Percentiles rank a stretch among this genome's conserved stretches.
Evolutionary conservation across 2,888 invertebrate species (phyloP).

Genomic region (Caradrina kadenii): DNA sequence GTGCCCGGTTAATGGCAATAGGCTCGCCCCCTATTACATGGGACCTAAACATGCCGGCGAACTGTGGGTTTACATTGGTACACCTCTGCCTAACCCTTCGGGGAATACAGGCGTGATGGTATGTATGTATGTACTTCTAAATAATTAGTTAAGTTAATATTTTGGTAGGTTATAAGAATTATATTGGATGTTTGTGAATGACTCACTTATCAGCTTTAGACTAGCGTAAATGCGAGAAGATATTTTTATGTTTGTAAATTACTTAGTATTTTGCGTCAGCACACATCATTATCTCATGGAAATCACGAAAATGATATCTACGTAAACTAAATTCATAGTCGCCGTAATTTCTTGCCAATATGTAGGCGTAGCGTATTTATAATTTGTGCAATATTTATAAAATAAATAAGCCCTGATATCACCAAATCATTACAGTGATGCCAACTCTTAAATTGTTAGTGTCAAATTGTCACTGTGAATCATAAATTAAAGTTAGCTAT

Average conservation of each 20-base stretch:
- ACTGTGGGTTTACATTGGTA: no score
- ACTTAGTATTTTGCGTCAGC: slow-evolving; percentile 27
- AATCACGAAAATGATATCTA: slow-evolving; percentile 34
- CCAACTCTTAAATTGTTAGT: slow-evolving; percentile 14
- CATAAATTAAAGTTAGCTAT: neutral
- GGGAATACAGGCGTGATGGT: no score
- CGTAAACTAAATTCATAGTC: slow-evolving; percentile 49
- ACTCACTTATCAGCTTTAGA: no score
- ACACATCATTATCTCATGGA: slow-evolving; percentile 42
- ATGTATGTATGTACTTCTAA: no score
- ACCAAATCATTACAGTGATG: slow-evolving; percentile 31
- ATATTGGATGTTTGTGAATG: neutral
- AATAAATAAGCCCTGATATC: slow-evolving; percentile 40
- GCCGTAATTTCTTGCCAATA: slow-evolving; percentile 57
- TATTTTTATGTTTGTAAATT: slow-evolving; percentile 24
- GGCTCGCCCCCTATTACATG: no score
- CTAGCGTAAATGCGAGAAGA: slow-evolving; percentile 11
- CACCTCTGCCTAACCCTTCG: no score
- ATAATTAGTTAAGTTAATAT: no score
- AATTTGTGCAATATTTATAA: slow-evolving; percentile 33
- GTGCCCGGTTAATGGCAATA: no score
- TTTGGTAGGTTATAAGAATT: neutral
- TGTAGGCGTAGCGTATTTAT: slow-evolving; percentile 61
- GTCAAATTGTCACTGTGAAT: neutral
- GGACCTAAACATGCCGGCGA: no score